Percentiles rank a stretch among this genome's conserved stretches.
Conservation (phyloP, 2,113 vertebrate species). For the Balaeniceps rex region DNA sequence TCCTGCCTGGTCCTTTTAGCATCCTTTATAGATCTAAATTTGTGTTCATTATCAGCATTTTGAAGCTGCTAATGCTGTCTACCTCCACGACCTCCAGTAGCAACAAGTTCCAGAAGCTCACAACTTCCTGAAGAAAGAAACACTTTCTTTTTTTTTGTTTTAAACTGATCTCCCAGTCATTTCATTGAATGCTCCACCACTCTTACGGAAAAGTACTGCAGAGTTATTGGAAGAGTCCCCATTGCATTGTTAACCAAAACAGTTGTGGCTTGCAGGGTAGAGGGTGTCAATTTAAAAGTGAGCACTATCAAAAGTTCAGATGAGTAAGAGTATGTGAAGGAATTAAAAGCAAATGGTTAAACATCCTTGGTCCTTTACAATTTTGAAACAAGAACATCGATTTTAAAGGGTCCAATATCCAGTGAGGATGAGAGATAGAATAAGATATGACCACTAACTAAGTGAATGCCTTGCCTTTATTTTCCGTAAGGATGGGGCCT, state of each 20-base stretch:
- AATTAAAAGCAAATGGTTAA: background rate
- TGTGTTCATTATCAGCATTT: background rate
- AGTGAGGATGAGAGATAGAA: background rate
- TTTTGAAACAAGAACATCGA: background rate
- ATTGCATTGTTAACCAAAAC: background rate
- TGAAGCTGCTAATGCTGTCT: background rate
- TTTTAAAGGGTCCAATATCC: background rate
- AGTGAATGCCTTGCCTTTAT: background rate
- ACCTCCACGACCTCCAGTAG: background rate
- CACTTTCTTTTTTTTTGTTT: background rate
- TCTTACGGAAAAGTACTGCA: background rate
- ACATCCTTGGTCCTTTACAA: background rate
- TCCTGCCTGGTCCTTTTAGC: background rate
- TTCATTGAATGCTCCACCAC: background rate
- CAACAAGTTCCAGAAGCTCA: background rate
- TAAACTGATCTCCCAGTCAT: background rate
- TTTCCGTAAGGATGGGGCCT: background rate
- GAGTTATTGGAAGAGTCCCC: background rate
- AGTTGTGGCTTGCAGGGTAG: background rate
- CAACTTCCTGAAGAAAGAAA: background rate
- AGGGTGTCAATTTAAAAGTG: background rate
- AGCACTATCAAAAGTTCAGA: background rate
- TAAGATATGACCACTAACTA: background rate
- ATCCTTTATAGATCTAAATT: background rate
- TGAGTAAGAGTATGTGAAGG: background rate